phyloP scores from a whole-genome alignment of 2,797 vertebrate species.

The Amphiprion clarkii region DNA sequence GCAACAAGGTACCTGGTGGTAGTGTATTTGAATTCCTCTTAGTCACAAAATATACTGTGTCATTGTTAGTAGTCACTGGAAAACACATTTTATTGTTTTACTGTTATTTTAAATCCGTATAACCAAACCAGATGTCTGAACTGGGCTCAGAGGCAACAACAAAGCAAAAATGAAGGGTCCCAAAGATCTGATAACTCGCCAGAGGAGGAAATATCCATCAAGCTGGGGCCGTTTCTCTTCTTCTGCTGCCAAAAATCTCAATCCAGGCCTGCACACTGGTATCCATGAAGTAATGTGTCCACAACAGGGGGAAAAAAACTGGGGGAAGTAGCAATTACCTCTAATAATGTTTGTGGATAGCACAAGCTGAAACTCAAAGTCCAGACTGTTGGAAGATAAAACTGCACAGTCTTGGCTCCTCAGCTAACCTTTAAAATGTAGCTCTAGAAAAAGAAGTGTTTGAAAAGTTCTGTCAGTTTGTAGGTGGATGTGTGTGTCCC shows the following conservation, averaged over 20 bases:
- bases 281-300: slow-evolving; percentile 51
- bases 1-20: neutral
- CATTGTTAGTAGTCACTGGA: neutral
- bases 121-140: slow-evolving; percentile 68
- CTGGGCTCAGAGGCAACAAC: slow-evolving; percentile 36
- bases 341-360: slow-evolving; percentile 53
- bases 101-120: slow-evolving; percentile 26
- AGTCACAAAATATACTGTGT: neutral
- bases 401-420: neutral
- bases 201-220: slow-evolving; percentile 71
- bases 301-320: slow-evolving; percentile 56
- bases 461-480: neutral
- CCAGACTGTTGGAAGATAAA: slow-evolving; percentile 9
- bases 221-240: slow-evolving; percentile 56
- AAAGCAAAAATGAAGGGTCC: slow-evolving; percentile 50
- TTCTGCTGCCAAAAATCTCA: slow-evolving; percentile 62
- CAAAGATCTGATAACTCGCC: slow-evolving; percentile 63
- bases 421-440: slow-evolving; percentile 5
- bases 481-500: slow-evolving; percentile 14
- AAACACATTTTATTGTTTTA: slow-evolving; percentile 19
- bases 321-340: slow-evolving; percentile 64
- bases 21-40: neutral
- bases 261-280: slow-evolving; percentile 34
- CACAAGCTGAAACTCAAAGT: slow-evolving; percentile 32
- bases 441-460: neutral